Base-by-base conservation (phyloP, 2,797 vertebrate genomes). In the Aplochiton taeniatus region DNA sequence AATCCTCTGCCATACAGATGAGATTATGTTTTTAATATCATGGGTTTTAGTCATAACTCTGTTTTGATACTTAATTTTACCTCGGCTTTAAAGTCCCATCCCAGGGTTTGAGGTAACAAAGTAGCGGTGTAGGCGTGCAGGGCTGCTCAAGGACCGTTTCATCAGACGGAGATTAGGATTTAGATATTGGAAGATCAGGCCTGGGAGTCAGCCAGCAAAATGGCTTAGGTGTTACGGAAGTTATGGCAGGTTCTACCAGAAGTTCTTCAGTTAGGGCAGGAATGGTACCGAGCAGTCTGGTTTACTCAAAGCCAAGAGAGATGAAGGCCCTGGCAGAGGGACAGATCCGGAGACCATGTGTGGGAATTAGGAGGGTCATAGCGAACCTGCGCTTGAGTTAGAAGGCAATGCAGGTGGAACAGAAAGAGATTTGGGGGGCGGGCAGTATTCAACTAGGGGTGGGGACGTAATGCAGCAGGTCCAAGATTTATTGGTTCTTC, bases 1-100 rank as follows among this genome's bases (percentile, higher is more conserved):
- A 86, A 84, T 90, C 83, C 82, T 81, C 67, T 78, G 70, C 63
- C 64, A 75, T 83, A 87, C 79, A 72, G 84, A 85, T 80, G 78
- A 88, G 87, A 91, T 92, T 91, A 90, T 66, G 65, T 85, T 89
- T 89, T 90, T 90, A 91, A 91, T 92, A 92, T 89, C 74, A 76
- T 67, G 77, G 81, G 74, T 79, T 87, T 87, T 86, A 72, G 67
- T 71, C 78, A 74, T 83, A 88, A 88, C 88, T 86, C 86, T 82
- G 83, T 66, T 69, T 70, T 69, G 74, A 79, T 87, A 68, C 72
- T 79, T 80, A 72, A 88, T 87, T 81, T 77, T 81, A 78, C 65
- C 67, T 75, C 68, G 46, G 61, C 58, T 58, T 77, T 60, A 68
- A 73, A 80, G 69, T 47, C 71, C 61, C 20, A 61, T 72, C 77